Conservation (phyloP, 1,140 invertebrate genomes). For the Berghia stephanieae region DNA sequence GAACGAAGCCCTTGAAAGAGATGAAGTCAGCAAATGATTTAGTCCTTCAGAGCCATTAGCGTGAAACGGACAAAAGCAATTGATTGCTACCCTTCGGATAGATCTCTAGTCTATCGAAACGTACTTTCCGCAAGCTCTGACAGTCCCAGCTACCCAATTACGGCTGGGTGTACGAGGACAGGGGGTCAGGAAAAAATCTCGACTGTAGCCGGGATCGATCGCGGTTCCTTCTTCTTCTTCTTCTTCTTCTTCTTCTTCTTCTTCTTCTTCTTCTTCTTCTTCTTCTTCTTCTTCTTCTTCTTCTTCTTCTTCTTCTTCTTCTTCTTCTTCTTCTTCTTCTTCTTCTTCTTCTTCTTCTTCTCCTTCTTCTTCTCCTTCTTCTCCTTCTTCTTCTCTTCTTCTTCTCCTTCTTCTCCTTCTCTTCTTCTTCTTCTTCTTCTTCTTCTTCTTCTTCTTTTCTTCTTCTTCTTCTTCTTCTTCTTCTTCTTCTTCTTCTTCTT, state of each 20-base stretch:
- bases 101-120: too few relatives aligned
- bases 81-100: too few relatives aligned
- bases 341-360: neutral
- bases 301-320: neutral
- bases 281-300: neutral
- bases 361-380: neutral
- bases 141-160: too few relatives aligned
- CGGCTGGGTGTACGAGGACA: too few relatives aligned
- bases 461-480: neutral
- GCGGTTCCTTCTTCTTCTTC: neutral
- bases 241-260: neutral
- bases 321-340: neutral
- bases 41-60: too few relatives aligned
- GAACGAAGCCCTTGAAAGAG: too few relatives aligned
- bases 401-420: neutral
- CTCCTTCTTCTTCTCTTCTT: neutral
- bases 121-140: too few relatives aligned
- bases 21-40: too few relatives aligned
- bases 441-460: neutral
- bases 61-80: too few relatives aligned
- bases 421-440: neutral
- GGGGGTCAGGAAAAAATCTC: too few relatives aligned
- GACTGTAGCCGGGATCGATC: too few relatives aligned
- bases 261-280: neutral
- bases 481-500: neutral